phyloP scores from a whole-genome alignment of 2,888 invertebrate species.

The Scotopteryx bipunctaria region DNA sequence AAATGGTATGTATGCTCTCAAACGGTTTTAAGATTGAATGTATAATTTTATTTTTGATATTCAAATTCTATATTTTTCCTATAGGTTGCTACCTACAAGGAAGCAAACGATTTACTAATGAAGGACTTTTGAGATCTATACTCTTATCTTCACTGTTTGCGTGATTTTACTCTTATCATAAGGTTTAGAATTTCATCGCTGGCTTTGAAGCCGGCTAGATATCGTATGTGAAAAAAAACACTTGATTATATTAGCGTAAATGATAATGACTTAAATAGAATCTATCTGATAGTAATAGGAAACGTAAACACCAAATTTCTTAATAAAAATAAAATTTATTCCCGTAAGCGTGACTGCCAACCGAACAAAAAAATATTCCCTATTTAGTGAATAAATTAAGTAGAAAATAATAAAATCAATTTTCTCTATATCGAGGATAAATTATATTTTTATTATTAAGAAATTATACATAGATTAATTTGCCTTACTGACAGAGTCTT shows the following conservation, averaged over 20 bases:
- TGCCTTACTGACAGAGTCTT: constrained; percentile 73
- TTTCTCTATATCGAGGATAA: constrained; percentile 4
- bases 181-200: constrained; percentile 57
- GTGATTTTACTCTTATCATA: constrained; percentile 61
- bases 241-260: constrained; percentile 48
- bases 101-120: constrained; percentile 60
- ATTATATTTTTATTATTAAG: constrained; percentile 30
- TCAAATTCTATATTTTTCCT: constrained; percentile 77
- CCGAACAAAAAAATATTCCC: neutral
- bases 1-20: constrained; percentile 58
- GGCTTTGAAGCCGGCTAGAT: constrained; percentile 49
- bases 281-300: constrained; percentile 25
- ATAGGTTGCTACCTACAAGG: constrained; percentile 71
- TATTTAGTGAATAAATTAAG: neutral
- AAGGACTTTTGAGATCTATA: constrained; percentile 73
- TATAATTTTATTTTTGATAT: constrained; percentile 80
- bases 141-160: constrained; percentile 64
- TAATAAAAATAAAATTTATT: constrained; percentile 31
- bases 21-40: constrained; percentile 57
- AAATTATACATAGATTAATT: constrained; percentile 61
- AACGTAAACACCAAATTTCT: constrained; percentile 24
- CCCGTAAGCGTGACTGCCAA: constrained; percentile 4
- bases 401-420: neutral
- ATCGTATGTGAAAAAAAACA: constrained; percentile 49
- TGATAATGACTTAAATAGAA: constrained; percentile 23